Evolutionary conservation across 2,113 vertebrate genomes (phyloP).

Genomic region (Elephantulus edwardii): DNA sequence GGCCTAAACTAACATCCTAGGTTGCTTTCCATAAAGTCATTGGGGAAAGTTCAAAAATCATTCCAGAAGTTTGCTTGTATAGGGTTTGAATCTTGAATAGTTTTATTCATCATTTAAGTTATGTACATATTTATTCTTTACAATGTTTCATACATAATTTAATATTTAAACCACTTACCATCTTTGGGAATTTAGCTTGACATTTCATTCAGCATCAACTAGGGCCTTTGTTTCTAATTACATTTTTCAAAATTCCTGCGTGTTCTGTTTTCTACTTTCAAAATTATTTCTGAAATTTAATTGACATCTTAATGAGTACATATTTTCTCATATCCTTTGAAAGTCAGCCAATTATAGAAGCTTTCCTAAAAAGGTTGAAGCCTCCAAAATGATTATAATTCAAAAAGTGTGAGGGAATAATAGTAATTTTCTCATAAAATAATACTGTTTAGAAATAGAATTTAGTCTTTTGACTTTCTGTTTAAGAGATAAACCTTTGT

Average conservation of each 20-base stretch:
- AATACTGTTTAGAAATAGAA: slow-evolving; percentile 67
- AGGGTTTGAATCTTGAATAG: slow-evolving; percentile 30
- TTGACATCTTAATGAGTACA: slow-evolving; percentile 72
- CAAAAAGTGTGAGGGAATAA: slow-evolving; percentile 59
- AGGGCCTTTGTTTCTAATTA: slow-evolving; percentile 58
- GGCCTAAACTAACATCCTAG: background rate
- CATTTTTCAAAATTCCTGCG: slow-evolving; percentile 66
- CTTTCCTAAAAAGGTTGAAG: slow-evolving; percentile 48
- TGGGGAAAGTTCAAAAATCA: slow-evolving; percentile 45
- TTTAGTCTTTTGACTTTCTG: slow-evolving; percentile 61
- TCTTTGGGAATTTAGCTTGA: slow-evolving; percentile 53
- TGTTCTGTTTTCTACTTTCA: slow-evolving; percentile 60
- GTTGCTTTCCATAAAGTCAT: background rate
- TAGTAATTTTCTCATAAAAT: slow-evolving; percentile 65
- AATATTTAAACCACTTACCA: slow-evolving; percentile 46
- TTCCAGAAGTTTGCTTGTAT: slow-evolving; percentile 25
- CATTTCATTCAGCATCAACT: slow-evolving; percentile 46
- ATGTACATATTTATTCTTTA: slow-evolving; percentile 63
- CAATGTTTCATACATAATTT: slow-evolving; percentile 57
- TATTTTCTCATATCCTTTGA: slow-evolving; percentile 63
- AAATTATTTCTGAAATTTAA: slow-evolving; percentile 75
- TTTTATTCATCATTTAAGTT: slow-evolving; percentile 46
- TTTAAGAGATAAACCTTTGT: slow-evolving; percentile 36
- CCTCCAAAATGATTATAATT: slow-evolving; percentile 56
- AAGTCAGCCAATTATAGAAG: slow-evolving; percentile 63